Evolutionary conservation across 2,888 invertebrate genomes (phyloP).

Genomic region (Labia minor): DNA sequence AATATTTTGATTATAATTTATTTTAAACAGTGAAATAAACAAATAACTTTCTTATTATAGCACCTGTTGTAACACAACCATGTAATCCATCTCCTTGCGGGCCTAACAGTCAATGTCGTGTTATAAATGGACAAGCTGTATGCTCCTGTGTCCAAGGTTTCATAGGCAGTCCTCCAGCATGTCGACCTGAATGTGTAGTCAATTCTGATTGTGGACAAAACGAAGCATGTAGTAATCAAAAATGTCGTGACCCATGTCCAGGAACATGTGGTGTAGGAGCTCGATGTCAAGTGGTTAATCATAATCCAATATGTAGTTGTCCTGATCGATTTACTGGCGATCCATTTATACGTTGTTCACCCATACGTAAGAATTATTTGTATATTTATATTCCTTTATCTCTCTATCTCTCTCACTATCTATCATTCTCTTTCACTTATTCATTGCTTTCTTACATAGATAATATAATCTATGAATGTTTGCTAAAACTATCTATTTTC

Average conservation of each 20-base stretch:
- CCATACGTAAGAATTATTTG: slow-evolving; percentile 48
- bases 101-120: slow-evolving; percentile 51
- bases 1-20: too few relatives aligned
- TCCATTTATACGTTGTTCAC: slow-evolving; percentile 31
- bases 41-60: slow-evolving; percentile 18
- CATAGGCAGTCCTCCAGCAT: slow-evolving; percentile 39
- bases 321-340: slow-evolving; percentile 35
- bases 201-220: slow-evolving; percentile 38
- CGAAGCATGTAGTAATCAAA: slow-evolving; percentile 35
- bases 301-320: slow-evolving; percentile 37
- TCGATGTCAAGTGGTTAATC: slow-evolving; percentile 33
- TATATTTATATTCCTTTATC: slow-evolving; percentile 17
- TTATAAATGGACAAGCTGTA: slow-evolving; percentile 41
- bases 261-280: slow-evolving; percentile 40
- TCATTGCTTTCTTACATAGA: too few relatives aligned
- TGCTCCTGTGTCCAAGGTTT: slow-evolving; percentile 43
- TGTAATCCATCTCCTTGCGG: slow-evolving; percentile 60
- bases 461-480: too few relatives aligned
- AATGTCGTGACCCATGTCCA: slow-evolving; percentile 51
- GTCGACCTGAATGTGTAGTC: slow-evolving; percentile 38
- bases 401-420: too few relatives aligned
- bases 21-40: slow-evolving; percentile 35
- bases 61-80: slow-evolving; percentile 40
- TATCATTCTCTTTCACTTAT: too few relatives aligned
- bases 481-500: too few relatives aligned